Evolutionary conservation across 2,113 vertebrate genomes (phyloP).

Genomic region (Poecilia latipinna): DNA sequence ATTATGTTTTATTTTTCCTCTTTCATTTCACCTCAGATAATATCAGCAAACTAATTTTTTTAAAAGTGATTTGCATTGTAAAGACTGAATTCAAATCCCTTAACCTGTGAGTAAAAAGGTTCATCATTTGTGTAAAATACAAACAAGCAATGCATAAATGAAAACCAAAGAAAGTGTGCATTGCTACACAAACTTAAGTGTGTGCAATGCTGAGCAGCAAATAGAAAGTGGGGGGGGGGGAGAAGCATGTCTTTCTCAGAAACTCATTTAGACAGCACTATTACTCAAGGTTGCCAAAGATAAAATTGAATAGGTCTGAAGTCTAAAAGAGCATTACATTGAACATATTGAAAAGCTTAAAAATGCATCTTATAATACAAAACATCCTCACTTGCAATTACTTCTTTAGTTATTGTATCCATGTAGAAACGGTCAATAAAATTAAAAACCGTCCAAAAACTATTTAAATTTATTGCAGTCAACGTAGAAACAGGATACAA

Average conservation of each 20-base stretch:
- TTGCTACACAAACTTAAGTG: neutral
- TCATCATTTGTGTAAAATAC: neutral
- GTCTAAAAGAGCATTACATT: neutral
- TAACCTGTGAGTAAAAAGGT: neutral
- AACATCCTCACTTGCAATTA: neutral
- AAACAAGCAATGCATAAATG: neutral
- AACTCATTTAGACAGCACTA: neutral
- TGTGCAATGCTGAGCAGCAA: neutral
- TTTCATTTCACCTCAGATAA: neutral
- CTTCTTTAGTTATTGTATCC: neutral
- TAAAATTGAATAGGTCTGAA: constrained; percentile 5
- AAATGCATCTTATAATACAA: neutral
- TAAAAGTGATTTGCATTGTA: neutral
- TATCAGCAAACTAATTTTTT: neutral
- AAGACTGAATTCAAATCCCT: neutral
- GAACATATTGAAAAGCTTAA: neutral
- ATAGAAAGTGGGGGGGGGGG: neutral
- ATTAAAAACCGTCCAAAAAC: neutral
- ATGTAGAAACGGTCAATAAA: neutral
- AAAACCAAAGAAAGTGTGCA: neutral
- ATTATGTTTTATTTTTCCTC: neutral
- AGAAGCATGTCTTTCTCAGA: neutral
- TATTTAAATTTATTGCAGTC: neutral
- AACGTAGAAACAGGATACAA: neutral
- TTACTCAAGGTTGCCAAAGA: constrained; percentile 20